These are phyloP conservation scores for Drosophila sechellia DNA, from an alignment of 1,140 invertebrate species.

Conservation along the genomic window DNA sequence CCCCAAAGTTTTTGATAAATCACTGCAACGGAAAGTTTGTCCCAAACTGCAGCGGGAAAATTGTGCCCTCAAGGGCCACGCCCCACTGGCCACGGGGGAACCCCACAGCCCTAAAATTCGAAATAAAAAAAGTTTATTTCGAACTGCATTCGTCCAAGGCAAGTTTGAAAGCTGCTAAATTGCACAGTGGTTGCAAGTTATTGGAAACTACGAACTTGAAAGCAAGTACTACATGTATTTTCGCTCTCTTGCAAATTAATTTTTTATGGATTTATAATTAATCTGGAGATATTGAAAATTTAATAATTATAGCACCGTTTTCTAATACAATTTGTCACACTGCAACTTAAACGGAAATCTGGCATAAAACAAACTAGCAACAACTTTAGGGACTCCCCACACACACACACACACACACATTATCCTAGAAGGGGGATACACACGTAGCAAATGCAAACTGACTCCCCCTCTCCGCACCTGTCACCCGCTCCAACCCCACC, in stretches of 20 bases:
- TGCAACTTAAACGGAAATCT: constrained; percentile 22
- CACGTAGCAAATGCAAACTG: constrained; percentile 30
- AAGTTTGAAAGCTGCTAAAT: constrained; percentile 56
- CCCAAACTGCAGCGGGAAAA: constrained; percentile 30
- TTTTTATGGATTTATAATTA: no score
- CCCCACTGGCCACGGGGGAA: constrained; percentile 15
- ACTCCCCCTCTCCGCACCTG: constrained; percentile 7
- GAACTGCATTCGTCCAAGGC: constrained; percentile 21
- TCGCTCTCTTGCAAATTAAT: no score
- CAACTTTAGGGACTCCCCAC: constrained; percentile 33
- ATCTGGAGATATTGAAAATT: no score
- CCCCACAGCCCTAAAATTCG: constrained; percentile 23
- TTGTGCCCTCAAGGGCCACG: constrained; percentile 33
- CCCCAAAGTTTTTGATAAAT: constrained; percentile 58
- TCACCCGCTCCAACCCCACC: background rate
- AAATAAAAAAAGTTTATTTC: constrained; percentile 53
- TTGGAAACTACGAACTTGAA: background rate
- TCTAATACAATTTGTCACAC: background rate
- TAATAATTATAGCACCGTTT: background rate
- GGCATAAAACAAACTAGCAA: constrained; percentile 43
- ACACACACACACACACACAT: background rate
- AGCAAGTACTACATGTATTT: no score
- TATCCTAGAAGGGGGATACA: background rate
- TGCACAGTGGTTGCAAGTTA: constrained; percentile 34
- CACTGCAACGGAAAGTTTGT: constrained; percentile 55